A percentile compares a stretch with the other conserved stretches of the same genome.
phyloP scores from a whole-genome alignment of 2,797 vertebrate species.

The Acipenser oxyrinchus region DNA sequence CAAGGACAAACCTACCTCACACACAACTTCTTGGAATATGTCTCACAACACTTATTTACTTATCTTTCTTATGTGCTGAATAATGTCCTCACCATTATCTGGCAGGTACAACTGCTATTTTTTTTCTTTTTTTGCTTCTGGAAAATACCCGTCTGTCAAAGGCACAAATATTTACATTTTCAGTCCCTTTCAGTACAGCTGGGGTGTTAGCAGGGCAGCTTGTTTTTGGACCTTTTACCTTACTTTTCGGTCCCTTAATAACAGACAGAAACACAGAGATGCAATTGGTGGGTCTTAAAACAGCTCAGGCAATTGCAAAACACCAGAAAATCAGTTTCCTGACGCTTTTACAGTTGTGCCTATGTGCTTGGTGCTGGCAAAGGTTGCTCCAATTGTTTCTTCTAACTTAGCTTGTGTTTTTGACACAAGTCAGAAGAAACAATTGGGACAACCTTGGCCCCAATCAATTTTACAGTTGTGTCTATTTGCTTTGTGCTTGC shows the following conservation, averaged over 20 bases:
- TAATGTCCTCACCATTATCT: background rate
- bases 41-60: no score
- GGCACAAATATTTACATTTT: slow-evolving; percentile 35
- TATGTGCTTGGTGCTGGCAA: no score
- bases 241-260: slow-evolving; percentile 42
- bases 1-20: no score
- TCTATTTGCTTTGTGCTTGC: no score
- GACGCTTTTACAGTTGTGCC: no score
- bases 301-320: slow-evolving; percentile 40
- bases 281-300: slow-evolving; percentile 40
- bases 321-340: background rate
- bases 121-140: slow-evolving; percentile 5
- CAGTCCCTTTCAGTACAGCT: slow-evolving; percentile 2
- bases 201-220: slow-evolving; percentile 39
- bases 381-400: no score
- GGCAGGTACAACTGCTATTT: background rate
- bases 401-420: no score
- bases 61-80: background rate
- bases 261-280: slow-evolving; percentile 21
- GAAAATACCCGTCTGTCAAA: slow-evolving; percentile 12
- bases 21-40: no score
- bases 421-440: no score
- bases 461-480: no score
- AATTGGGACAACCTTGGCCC: no score
- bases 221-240: slow-evolving; percentile 58